Evolutionary conservation across 2,113 vertebrate species (phyloP).

Genomic region (Aptenodytes forsteri): DNA sequence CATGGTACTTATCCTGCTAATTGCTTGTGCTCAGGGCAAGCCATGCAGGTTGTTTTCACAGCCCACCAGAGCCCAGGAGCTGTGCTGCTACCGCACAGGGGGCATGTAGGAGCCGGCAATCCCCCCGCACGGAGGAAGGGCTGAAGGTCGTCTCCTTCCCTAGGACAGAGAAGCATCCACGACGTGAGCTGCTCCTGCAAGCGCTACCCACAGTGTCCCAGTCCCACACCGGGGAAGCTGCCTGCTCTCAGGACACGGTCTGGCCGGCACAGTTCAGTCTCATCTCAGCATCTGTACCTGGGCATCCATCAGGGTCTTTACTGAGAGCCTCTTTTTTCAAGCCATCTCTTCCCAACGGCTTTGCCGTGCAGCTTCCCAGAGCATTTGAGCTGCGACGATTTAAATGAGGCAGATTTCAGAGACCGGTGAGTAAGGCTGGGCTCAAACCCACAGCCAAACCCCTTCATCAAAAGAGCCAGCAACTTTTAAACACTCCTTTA

Average conservation of each 20-base stretch:
- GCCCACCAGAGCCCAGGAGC: not conserved
- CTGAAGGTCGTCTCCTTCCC: not conserved
- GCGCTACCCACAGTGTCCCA: rapidly evolving
- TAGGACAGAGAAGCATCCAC: not conserved
- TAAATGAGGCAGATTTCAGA: not conserved
- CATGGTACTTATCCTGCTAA: not conserved
- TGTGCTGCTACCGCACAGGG: rapidly evolving
- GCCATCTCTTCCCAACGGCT: not conserved
- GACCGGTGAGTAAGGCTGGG: not conserved
- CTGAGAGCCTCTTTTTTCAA: not conserved
- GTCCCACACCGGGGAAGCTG: rapidly evolving
- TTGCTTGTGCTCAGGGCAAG: not conserved
- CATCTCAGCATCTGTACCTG: rapidly evolving
- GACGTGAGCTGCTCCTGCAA: not conserved
- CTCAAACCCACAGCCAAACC: not conserved
- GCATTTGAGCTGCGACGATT: not conserved
- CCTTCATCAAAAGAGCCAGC: not conserved
- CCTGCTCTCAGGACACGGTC: not conserved
- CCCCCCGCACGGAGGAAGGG: not conserved
- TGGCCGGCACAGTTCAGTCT: not conserved
- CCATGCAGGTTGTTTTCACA: not conserved
- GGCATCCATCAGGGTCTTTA: not conserved
- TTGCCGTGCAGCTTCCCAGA: not conserved
- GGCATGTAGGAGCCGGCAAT: not conserved
- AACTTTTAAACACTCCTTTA: not conserved